Evolutionary conservation across 2,888 invertebrate genomes (phyloP).

Genomic region (Lomographa bimaculata): DNA sequence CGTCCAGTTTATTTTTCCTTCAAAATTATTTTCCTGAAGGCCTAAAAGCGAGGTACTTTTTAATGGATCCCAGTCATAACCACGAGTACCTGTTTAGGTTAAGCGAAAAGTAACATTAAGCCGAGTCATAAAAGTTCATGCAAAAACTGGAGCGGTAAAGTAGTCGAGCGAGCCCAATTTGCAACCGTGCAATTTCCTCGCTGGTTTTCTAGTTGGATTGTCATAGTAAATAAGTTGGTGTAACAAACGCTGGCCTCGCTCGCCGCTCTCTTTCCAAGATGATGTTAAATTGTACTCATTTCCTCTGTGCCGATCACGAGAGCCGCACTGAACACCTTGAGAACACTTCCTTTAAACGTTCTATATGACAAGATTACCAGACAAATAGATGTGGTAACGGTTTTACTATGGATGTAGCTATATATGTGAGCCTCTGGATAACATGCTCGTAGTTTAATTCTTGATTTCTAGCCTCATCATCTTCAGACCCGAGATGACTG

Average conservation of each 20-base stretch:
- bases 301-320: slow-evolving; percentile 58
- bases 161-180: slow-evolving; percentile 49
- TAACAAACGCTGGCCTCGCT: slow-evolving; percentile 51
- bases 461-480: too few relatives aligned
- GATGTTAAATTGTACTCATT: slow-evolving; percentile 75
- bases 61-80: slow-evolving; percentile 30
- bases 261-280: slow-evolving; percentile 60
- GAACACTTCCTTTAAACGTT: slow-evolving; percentile 56
- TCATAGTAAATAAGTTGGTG: slow-evolving; percentile 56
- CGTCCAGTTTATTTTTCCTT: slow-evolving; percentile 1
- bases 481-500: too few relatives aligned
- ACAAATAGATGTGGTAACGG: slow-evolving; percentile 45
- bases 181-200: slow-evolving; percentile 53
- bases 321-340: slow-evolving; percentile 43
- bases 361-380: slow-evolving; percentile 58
- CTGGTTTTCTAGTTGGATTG: slow-evolving; percentile 59
- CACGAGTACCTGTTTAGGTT: slow-evolving; percentile 11
- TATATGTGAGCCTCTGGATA: too few relatives aligned
- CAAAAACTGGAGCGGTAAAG: slow-evolving; percentile 37
- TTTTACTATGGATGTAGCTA: too few relatives aligned
- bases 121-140: slow-evolving; percentile 36
- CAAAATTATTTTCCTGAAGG: slow-evolving; percentile 3
- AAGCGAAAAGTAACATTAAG: slow-evolving; percentile 18
- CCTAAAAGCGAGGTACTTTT: slow-evolving; percentile 9
- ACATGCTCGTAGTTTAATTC: slow-evolving; percentile 25